Percentiles rank a stretch among this genome's conserved stretches.
Evolutionary conservation across 2,797 vertebrate genomes (phyloP).

Genomic region (Notolabrus celidotus): DNA sequence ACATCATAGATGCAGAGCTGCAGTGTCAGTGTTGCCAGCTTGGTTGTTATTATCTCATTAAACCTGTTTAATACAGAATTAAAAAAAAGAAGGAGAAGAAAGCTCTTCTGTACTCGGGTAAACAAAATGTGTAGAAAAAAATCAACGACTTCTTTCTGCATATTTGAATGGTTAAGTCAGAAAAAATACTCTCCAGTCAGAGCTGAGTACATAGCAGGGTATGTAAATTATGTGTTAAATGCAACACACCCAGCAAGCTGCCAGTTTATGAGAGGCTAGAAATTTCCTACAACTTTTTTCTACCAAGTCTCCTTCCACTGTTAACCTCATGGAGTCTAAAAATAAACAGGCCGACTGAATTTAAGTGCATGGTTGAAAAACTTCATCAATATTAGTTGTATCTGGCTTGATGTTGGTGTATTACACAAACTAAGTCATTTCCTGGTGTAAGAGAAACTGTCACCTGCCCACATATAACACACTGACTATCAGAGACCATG

Average conservation of each 20-base stretch:
- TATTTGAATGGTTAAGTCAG: neutral
- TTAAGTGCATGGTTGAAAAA: neutral
- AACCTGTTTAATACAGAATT: neutral
- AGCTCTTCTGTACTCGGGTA: neutral
- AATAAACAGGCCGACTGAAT: neutral
- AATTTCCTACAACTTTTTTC: neutral
- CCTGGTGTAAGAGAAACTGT: too few relatives aligned
- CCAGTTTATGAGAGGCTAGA: conserved; percentile 17
- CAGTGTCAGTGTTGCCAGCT: neutral
- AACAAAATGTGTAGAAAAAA: neutral
- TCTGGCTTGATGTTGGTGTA: neutral
- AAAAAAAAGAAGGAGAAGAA: neutral
- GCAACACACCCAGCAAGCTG: neutral
- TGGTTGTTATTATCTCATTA: neutral
- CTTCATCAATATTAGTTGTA: conserved; percentile 6
- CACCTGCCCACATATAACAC: conserved; percentile 5
- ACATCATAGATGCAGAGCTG: neutral
- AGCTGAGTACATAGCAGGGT: conserved; percentile 3
- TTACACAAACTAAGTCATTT: neutral
- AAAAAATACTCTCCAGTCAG: conserved; percentile 1
- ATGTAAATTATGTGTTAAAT: conserved; percentile 2
- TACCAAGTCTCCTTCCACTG: neutral
- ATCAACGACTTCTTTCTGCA: neutral
- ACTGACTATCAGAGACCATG: neutral
- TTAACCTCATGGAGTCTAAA: neutral